Evolutionary conservation across 2,797 vertebrate genomes (phyloP).

Genomic region (Sebastiscus albofasciatus): DNA sequence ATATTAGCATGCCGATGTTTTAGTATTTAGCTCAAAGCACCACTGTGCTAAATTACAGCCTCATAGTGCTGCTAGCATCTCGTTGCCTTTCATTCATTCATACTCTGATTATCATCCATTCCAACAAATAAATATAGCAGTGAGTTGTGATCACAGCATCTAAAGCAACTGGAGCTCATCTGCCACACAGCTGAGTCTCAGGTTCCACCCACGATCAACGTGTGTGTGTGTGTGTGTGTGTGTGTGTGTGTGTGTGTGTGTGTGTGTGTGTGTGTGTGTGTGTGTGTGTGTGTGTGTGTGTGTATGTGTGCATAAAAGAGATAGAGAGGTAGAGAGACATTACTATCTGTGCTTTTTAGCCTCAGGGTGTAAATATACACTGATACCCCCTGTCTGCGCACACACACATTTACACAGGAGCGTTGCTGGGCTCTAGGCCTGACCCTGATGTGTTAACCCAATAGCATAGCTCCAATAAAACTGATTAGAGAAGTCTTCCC

Average conservation of each 20-base stretch:
- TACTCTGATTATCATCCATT: neutral
- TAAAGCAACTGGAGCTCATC: constrained; percentile 45
- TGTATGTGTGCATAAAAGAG: constrained; percentile 18
- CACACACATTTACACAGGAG: constrained; percentile 41
- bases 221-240: constrained; percentile 2
- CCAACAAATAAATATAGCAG: neutral
- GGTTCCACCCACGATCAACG: constrained; percentile 3
- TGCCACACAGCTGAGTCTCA: constrained; percentile 56
- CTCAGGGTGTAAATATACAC: constrained; percentile 60
- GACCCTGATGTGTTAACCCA: constrained; percentile 80
- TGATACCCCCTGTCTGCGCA: constrained; percentile 19
- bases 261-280: constrained; percentile 14
- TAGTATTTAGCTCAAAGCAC: neutral
- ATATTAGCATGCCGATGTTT: neutral
- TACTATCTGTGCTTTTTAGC: constrained; percentile 40
- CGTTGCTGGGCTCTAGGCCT: constrained; percentile 43
- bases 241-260: constrained; percentile 17
- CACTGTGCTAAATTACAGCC: neutral
- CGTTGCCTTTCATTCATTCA: neutral
- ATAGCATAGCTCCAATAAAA: constrained; percentile 80
- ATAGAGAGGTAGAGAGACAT: constrained; percentile 33
- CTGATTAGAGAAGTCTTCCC: constrained; percentile 79
- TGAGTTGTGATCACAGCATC: constrained; percentile 24
- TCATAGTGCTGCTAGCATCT: neutral
- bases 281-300: constrained; percentile 6